These are phyloP conservation scores for Tenualosa thibaudeaui DNA, from an alignment of 2,797 vertebrate species.

Conservation along the genomic window DNA sequence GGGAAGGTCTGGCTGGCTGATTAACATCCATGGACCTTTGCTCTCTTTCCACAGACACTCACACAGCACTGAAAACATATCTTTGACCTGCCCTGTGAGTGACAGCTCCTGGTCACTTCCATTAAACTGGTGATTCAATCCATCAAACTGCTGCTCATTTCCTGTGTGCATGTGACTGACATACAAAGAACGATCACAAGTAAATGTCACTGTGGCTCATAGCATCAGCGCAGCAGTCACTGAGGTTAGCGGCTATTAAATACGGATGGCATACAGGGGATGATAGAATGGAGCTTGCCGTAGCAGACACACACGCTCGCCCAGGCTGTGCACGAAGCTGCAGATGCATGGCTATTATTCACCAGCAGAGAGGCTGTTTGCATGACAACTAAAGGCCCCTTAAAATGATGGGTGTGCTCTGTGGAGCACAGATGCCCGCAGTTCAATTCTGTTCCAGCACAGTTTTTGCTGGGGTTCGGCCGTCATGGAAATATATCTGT, in stretches of 20 bases:
- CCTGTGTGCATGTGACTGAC: not conserved
- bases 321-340: not conserved
- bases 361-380: constrained; percentile 31
- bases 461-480: not conserved
- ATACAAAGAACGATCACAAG: not conserved
- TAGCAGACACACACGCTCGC: not conserved
- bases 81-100: not conserved
- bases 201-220: not conserved
- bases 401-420: constrained; percentile 9
- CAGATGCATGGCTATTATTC: constrained; percentile 4
- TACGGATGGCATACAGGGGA: not conserved
- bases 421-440: constrained; percentile 14
- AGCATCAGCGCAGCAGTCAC: not conserved
- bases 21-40: not conserved
- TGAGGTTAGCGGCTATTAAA: not conserved
- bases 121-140: not conserved
- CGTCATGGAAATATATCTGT: not conserved
- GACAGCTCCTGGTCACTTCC: not conserved
- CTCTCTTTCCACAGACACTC: not conserved
- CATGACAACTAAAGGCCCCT: constrained; percentile 14
- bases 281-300: not conserved
- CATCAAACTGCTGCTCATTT: not conserved
- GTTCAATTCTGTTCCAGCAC: not conserved
- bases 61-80: not conserved
- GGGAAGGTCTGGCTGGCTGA: not conserved